A percentile compares a stretch with the other conserved stretches of the same genome.
These are phyloP conservation scores for Mormyrops attenuatus DNA, from an alignment of 2,797 vertebrate genomes.

Conservation along the genomic window DNA sequence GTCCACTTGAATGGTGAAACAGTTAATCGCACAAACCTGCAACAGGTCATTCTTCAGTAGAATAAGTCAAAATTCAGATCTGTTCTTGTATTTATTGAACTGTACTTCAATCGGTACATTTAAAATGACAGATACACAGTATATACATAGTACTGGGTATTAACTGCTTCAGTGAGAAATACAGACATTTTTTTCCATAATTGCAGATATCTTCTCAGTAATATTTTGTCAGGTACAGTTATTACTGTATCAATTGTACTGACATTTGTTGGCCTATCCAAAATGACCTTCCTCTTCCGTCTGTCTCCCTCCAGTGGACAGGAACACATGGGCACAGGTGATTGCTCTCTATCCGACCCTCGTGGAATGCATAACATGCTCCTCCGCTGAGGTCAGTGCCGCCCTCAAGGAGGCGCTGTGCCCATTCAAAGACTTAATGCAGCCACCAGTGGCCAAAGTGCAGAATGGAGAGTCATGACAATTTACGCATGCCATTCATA, in stretches of 20 bases:
- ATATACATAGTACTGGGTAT: neutral
- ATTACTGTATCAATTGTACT: neutral
- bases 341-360: conserved; percentile 94
- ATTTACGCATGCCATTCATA: conserved; percentile 27
- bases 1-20: neutral
- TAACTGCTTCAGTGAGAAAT: neutral
- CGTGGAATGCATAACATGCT: conserved; percentile 95
- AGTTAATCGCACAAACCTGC: neutral
- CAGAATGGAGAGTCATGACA: conserved; percentile 96
- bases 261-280: neutral
- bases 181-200: neutral
- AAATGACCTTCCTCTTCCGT: neutral
- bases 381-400: conserved; percentile 89
- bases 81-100: neutral
- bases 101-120: neutral
- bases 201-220: neutral
- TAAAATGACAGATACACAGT: neutral
- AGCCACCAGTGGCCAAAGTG: conserved; percentile 87
- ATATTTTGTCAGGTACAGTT: neutral
- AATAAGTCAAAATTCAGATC: neutral
- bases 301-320: conserved; percentile 73
- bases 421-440: conserved; percentile 99
- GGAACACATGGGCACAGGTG: conserved; percentile 93
- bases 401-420: conserved; percentile 93
- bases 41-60: neutral